A percentile compares a stretch with the other conserved stretches of the same genome.
Conservation (phyloP, 2,113 vertebrate genomes). For the Mormoops blainvillei region DNA sequence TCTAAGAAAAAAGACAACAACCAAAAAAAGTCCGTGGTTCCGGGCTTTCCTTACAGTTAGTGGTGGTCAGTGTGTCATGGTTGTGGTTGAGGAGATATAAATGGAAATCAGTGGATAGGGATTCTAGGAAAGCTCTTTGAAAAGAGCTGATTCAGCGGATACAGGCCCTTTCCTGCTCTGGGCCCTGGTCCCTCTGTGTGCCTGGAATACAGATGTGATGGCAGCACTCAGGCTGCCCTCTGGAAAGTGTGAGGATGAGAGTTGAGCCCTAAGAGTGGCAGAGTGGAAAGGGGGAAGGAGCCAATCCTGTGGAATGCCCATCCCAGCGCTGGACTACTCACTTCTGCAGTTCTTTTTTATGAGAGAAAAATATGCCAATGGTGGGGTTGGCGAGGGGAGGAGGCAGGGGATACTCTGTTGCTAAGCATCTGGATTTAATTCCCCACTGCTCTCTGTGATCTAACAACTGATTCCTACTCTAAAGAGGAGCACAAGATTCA, state of each 20-base stretch:
- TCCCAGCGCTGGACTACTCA: not conserved
- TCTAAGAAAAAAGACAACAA: not conserved
- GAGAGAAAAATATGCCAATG: not conserved
- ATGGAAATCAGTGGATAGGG: not conserved
- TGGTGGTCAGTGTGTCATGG: not conserved
- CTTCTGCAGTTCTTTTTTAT: not conserved
- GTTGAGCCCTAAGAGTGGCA: not conserved
- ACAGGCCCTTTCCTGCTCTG: not conserved
- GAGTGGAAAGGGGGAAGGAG: not conserved
- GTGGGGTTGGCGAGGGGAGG: not conserved
- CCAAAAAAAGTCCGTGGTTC: not conserved
- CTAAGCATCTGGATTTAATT: not conserved
- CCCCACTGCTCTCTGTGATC: not conserved
- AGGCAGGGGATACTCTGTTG: not conserved
- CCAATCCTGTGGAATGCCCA: not conserved
- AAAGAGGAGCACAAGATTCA: not conserved
- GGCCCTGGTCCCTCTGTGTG: not conserved
- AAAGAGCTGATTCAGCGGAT: not conserved
- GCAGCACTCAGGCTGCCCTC: not conserved
- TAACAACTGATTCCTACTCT: not conserved
- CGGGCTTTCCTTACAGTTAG: not conserved
- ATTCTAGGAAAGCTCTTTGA: not conserved
- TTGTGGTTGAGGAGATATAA: not conserved
- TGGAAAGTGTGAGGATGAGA: not conserved
- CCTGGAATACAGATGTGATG: not conserved